Evolutionary conservation across 92 coral and sea anemone genomes (phyloP).

Genomic region (Chrysogorgia sp.): DNA sequence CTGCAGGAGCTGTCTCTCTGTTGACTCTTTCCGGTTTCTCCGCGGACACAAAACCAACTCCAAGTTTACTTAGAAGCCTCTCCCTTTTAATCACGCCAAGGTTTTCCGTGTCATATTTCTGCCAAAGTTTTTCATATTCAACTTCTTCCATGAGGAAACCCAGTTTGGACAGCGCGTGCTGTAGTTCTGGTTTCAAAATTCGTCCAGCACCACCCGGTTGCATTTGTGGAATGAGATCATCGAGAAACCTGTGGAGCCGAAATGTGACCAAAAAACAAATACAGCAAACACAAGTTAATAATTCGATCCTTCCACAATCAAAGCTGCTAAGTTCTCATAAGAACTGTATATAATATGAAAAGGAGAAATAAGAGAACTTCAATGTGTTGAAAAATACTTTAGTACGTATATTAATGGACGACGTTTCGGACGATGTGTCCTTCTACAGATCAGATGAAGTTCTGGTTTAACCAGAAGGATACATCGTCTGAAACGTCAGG

Average conservation of each 20-base stretch:
- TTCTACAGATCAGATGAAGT: too few relatives aligned
- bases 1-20: conserved; percentile 48
- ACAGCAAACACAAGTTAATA: too few relatives aligned
- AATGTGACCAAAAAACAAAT: too few relatives aligned
- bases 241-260: conserved; percentile 94
- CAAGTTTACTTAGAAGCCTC: conserved; percentile 80
- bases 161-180: conserved; percentile 91
- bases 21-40: conserved; percentile 28
- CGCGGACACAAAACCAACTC: conserved; percentile 68
- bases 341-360: too few relatives aligned
- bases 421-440: too few relatives aligned
- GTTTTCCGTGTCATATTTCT: conserved; percentile 93
- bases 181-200: conserved; percentile 88
- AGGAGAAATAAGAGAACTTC: too few relatives aligned
- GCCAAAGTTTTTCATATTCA: conserved; percentile 98
- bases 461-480: too few relatives aligned
- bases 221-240: conserved; percentile 92
- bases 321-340: too few relatives aligned
- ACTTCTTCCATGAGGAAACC: conserved; percentile 97
- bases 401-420: too few relatives aligned
- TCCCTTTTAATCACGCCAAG: conserved; percentile 91
- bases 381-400: too few relatives aligned
- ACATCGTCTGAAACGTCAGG: too few relatives aligned
- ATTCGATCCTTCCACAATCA: too few relatives aligned
- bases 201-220: conserved; percentile 98